A percentile compares a stretch with the other conserved stretches of the same genome.
Evolutionary conservation across 1,140 invertebrate genomes (phyloP).

Genomic region (Drosophila ficusphila): DNA sequence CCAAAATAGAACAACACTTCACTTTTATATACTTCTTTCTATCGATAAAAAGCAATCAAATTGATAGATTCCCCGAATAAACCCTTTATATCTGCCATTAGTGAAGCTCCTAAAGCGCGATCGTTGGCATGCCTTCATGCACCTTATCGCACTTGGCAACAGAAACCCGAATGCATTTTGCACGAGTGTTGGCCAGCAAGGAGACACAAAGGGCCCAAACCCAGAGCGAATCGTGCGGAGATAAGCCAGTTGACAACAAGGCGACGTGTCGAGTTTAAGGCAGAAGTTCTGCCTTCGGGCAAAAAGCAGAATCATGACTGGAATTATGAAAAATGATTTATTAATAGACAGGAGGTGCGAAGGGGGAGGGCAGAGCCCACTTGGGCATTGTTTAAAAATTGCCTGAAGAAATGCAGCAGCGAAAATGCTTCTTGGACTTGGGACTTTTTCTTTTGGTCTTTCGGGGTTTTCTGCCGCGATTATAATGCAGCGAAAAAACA

Average conservation of each 20-base stretch:
- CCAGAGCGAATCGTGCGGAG: constrained; percentile 52
- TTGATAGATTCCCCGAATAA: background rate
- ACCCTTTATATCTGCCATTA: background rate
- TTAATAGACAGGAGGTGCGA: constrained; percentile 46
- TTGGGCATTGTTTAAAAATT: constrained; percentile 28
- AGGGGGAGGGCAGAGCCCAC: background rate
- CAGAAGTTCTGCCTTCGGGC: constrained; percentile 53
- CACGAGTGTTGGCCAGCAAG: constrained; percentile 39
- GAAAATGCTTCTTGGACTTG: constrained; percentile 38
- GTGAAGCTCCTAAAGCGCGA: constrained; percentile 17
- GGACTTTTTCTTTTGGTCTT: constrained; percentile 17
- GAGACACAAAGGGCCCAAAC: constrained; percentile 6
- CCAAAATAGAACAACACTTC: too few species aligned
- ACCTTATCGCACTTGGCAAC: constrained; percentile 65
- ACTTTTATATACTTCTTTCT: background rate
- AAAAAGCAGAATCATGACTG: constrained; percentile 61
- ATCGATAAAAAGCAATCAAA: background rate
- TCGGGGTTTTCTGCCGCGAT: constrained; percentile 39
- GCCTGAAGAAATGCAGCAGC: constrained; percentile 39
- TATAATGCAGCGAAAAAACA: constrained; percentile 70
- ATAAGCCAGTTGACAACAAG: constrained; percentile 58
- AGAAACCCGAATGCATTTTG: constrained; percentile 51
- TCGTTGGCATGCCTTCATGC: constrained; percentile 69
- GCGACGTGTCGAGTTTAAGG: constrained; percentile 47
- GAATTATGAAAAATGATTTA: constrained; percentile 74